Evolutionary conservation across 2,113 vertebrate genomes (phyloP), one percentile per base, ranked within the genome.

Genomic region (Accipiter cooperii): DNA sequence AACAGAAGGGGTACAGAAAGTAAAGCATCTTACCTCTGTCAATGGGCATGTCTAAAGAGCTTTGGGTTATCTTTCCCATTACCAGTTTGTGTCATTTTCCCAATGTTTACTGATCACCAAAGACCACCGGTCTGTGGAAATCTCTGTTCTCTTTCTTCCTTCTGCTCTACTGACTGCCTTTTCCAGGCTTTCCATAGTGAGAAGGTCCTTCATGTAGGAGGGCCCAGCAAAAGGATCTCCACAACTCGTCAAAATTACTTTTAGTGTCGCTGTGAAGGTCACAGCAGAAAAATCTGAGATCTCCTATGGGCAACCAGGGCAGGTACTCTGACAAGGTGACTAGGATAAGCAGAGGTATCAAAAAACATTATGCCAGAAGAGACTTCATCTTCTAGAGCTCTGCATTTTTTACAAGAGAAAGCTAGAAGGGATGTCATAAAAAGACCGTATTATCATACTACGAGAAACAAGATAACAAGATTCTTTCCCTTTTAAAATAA

Each of bases 221-320:
- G 16, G 6, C 47, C 90, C 7, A 61, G 38, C 33, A 51, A 24
- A 5, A 28, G 25, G 26, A 17, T 38, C 42, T 29, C 60, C 28
- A 66, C 7, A 70, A 25, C 31, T 54, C 25, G n/a, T 42, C 38
- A 31, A 7, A 94, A 28, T 10, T 78, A 10, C 52, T 60, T 66
- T 25, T 31, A 12, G 22, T 60, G 38, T 74, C 52, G 10, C 60
- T 63, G 31, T 52, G 74, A 57, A 54, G 19, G 36, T 46, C 51
- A 34, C 3, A n/a, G 51, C 46, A 85, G 52, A n/a, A 38, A 38
- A 70, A 63, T 29, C 36, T 7, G 21, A 31, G 42, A 40, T 54
- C 36, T 64, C 28, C 58, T 25, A 1, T 1, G 10, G 21, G 8
- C 1, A 2, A 0, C n/a, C 10, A 29, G 26, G 33, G 22, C 49